Conservation (phyloP, 2,113 vertebrate genomes). For the Anhinga anhinga region DNA sequence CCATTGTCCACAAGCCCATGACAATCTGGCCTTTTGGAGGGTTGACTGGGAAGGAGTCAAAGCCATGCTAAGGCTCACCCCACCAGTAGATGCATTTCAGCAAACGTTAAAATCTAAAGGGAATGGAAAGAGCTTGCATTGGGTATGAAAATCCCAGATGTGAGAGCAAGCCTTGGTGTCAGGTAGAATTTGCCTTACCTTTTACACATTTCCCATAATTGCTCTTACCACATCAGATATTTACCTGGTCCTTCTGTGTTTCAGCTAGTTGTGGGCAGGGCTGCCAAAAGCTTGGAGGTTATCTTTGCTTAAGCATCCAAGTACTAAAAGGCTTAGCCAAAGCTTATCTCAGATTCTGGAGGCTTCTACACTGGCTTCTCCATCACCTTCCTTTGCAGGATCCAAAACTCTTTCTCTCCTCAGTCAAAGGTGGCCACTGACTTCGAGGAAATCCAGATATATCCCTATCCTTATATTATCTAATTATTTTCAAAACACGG, state of each 20-base stretch:
- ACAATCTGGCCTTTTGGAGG: background rate
- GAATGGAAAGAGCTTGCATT: background rate
- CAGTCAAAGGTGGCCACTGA: background rate
- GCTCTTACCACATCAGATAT: slow-evolving; percentile 54
- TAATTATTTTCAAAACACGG: background rate
- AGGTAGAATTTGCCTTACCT: slow-evolving; percentile 45
- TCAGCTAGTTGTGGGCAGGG: slow-evolving; percentile 34
- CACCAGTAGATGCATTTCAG: background rate
- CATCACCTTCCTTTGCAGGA: background rate
- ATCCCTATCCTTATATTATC: background rate
- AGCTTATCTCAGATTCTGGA: slow-evolving; percentile 51
- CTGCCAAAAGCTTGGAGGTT: slow-evolving; percentile 50
- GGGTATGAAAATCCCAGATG: background rate
- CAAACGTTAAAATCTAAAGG: background rate
- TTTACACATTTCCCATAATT: slow-evolving; percentile 54
- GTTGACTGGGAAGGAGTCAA: background rate
- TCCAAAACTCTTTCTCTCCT: background rate
- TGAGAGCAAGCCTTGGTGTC: background rate
- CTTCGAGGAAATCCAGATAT: background rate
- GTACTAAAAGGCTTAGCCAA: slow-evolving; percentile 43
- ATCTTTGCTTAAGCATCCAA: slow-evolving; percentile 40
- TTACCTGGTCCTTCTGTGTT: slow-evolving; percentile 54
- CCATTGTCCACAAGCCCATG: background rate
- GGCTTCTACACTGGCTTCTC: slow-evolving; percentile 3
- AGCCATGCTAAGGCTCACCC: background rate